These are phyloP conservation scores for Junonia oenone DNA, from an alignment of 2,888 invertebrate genomes.

Conservation along the genomic window DNA sequence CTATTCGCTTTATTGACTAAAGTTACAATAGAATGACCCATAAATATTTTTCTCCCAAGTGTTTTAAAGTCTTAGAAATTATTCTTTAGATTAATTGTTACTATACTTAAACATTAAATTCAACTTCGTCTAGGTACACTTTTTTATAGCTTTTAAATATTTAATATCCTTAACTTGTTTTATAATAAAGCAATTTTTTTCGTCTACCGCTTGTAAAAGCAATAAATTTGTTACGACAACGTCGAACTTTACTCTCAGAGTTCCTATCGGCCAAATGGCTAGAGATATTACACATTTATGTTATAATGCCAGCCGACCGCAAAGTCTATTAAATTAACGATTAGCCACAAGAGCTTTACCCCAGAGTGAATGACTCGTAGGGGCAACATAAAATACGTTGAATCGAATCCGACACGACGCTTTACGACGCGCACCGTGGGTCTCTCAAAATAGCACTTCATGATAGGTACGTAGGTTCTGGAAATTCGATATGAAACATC, in stretches of 20 bases:
- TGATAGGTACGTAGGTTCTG: no score
- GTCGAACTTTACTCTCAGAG: conserved; percentile 7
- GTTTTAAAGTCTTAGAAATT: not conserved
- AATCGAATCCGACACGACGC: conserved; percentile 69
- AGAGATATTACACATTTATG: conserved; percentile 14
- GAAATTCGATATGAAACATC: conserved; percentile 67
- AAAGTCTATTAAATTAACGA: conserved; percentile 61
- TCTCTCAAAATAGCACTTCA: conserved; percentile 63
- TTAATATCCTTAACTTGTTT: no score
- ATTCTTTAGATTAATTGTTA: no score
- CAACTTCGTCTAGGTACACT: no score
- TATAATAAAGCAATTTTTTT: no score
- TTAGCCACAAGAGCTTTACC: conserved; percentile 53
- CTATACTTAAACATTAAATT: no score
- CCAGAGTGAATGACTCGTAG: conserved; percentile 47
- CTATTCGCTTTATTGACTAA: conserved; percentile 58
- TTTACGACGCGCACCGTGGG: conserved; percentile 54
- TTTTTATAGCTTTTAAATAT: no score
- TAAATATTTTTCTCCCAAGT: not conserved
- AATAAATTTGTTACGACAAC: conserved; percentile 1
- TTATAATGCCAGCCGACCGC: conserved; percentile 45
- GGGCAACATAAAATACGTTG: conserved; percentile 67
- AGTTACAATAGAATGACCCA: conserved; percentile 46
- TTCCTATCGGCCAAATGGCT: conserved; percentile 15
- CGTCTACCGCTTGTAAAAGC: not conserved